Conservation (phyloP, 2,113 vertebrate species). For the Dissostichus mawsoni region DNA sequence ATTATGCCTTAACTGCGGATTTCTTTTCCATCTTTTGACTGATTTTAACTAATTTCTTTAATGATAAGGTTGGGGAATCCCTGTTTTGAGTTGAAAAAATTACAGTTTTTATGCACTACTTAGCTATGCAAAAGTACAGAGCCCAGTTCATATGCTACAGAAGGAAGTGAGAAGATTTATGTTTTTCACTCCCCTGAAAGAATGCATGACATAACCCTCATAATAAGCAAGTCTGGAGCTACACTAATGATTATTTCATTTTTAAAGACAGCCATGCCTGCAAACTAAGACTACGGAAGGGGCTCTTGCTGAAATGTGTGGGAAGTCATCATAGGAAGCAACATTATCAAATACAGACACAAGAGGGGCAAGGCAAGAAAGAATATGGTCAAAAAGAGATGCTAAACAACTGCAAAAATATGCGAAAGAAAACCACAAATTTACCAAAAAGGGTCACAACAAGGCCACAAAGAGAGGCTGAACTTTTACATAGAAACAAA, state of each 20-base stretch:
- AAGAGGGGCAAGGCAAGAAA: too few relatives aligned
- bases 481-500: too few relatives aligned
- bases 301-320: too few relatives aligned
- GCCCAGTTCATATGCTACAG: not conserved
- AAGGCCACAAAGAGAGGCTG: too few relatives aligned
- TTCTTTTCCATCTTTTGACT: not conserved
- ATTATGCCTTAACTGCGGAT: not conserved
- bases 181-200: slow-evolving; percentile 14
- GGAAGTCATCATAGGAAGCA: too few relatives aligned
- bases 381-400: too few relatives aligned
- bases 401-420: too few relatives aligned
- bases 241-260: slow-evolving; percentile 13
- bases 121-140: slow-evolving; percentile 12
- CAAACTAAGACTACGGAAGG: not conserved
- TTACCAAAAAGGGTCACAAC: too few relatives aligned
- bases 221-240: slow-evolving; percentile 17
- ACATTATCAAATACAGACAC: too few relatives aligned
- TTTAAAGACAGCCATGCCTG: not conserved
- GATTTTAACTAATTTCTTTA: not conserved
- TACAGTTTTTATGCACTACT: not conserved
- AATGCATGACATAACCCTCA: slow-evolving; percentile 2
- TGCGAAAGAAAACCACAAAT: too few relatives aligned
- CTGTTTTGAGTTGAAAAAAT: slow-evolving; percentile 13
- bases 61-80: not conserved
- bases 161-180: slow-evolving; percentile 4